These are phyloP conservation scores for Syrista parreyssii DNA, from an alignment of 2,888 invertebrate genomes.

Conservation along the genomic window DNA sequence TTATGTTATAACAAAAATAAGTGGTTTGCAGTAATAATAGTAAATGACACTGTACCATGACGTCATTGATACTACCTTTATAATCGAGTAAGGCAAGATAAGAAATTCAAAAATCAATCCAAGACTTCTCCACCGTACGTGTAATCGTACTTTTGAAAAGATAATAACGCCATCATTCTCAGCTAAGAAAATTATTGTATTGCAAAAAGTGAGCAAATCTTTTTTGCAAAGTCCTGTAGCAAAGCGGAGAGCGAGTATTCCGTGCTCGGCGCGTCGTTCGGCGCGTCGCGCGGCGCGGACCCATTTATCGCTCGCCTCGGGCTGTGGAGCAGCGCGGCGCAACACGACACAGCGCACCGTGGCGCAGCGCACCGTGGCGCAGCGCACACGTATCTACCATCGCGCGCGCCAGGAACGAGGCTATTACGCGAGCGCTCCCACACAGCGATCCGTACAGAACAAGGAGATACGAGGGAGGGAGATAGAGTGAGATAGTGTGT, in stretches of 20 bases:
- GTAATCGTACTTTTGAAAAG: neutral
- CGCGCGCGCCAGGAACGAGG: slow-evolving; percentile 52
- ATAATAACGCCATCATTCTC: neutral
- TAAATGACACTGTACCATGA: neutral
- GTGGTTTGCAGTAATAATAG: neutral
- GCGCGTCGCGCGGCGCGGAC: slow-evolving; percentile 41
- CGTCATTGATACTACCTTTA: neutral
- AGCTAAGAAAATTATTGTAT: neutral
- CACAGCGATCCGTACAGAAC: slow-evolving; percentile 18
- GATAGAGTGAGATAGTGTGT: slow-evolving; percentile 13
- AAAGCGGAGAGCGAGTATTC: slow-evolving; percentile 4
- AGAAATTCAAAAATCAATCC: neutral
- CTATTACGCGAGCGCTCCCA: slow-evolving; percentile 56
- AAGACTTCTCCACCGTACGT: neutral
- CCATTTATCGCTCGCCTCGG: slow-evolving; percentile 54
- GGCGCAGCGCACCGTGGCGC: slow-evolving; percentile 28
- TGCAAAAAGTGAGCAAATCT: neutral
- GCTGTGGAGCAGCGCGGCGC: slow-evolving; percentile 26
- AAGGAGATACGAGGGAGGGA: slow-evolving; percentile 14
- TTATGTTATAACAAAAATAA: neutral
- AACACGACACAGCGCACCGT: slow-evolving; percentile 26
- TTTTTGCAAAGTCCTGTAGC: neutral
- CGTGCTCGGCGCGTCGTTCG: slow-evolving; percentile 17
- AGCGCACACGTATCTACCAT: slow-evolving; percentile 50
- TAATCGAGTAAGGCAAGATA: neutral